Conservation (phyloP, 1,140 invertebrate species). For the Cherax quadricarinatus region DNA sequence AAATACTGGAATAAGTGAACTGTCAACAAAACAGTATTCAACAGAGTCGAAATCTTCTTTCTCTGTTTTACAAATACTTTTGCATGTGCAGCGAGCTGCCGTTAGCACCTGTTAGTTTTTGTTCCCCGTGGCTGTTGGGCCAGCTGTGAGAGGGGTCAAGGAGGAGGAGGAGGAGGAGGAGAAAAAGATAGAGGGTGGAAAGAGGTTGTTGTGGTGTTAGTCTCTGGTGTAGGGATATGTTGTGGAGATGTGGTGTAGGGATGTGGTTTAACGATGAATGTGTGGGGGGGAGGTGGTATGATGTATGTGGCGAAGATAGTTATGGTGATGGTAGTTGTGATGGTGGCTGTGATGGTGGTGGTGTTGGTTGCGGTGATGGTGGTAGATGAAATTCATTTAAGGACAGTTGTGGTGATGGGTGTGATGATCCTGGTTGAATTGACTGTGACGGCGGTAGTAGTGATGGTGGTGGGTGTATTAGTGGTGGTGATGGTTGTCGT, state of each 20-base stretch:
- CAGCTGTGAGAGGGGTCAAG: neutral
- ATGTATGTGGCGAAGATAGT: neutral
- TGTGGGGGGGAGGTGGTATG: neutral
- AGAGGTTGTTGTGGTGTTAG: no score
- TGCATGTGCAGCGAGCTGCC: neutral
- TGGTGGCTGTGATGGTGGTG: neutral
- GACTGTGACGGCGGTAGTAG: neutral
- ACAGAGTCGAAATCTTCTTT: neutral
- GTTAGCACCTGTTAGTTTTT: conserved; percentile 7
- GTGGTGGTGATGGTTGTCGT: no score
- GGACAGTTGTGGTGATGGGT: no score
- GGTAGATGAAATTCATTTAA: no score
- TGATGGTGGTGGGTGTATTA: neutral
- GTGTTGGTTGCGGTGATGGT: neutral
- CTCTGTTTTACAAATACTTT: neutral
- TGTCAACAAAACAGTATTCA: conserved; percentile 6
- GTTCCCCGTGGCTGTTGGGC: neutral
- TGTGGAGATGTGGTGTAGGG: neutral
- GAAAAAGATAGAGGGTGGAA: no score
- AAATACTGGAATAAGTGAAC: conserved; percentile 5
- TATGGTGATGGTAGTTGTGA: neutral
- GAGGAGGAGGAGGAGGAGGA: neutral
- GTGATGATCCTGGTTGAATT: neutral
- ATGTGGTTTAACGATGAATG: neutral
- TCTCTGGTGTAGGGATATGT: neutral